phyloP scores from a whole-genome alignment of 2,888 invertebrate genomes.

The Limnephilus auricula region DNA sequence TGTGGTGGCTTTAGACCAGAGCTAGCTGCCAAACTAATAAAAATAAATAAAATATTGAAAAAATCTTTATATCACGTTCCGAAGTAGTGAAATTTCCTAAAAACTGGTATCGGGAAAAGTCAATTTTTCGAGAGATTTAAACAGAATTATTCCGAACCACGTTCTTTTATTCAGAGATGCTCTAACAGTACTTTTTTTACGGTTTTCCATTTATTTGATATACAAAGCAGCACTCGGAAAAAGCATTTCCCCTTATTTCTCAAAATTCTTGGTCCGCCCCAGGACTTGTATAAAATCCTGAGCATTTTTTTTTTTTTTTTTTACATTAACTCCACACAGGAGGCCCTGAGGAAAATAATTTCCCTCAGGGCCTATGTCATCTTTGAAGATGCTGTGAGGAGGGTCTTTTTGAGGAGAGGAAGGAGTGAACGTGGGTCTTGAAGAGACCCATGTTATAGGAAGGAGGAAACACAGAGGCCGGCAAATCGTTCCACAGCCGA shows the following conservation, averaged over 20 bases:
- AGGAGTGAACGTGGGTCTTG: no score
- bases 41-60: neutral
- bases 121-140: neutral
- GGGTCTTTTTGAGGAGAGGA: no score
- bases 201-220: constrained; percentile 2
- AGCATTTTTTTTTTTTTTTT: no score
- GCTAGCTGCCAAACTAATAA: neutral
- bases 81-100: neutral
- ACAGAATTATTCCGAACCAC: neutral
- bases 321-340: no score
- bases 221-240: neutral
- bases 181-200: neutral
- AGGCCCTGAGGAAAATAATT: no score
- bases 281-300: neutral
- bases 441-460: no score
- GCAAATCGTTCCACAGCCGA: no score
- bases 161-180: neutral
- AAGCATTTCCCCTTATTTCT: neutral
- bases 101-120: neutral
- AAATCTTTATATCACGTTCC: neutral
- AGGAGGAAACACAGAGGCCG: no score
- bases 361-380: no score
- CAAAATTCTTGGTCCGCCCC: neutral
- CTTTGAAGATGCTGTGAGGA: no score
- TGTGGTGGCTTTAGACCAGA: neutral